phyloP scores from a whole-genome alignment of 2,113 vertebrate genomes.

The Micromys minutus region DNA sequence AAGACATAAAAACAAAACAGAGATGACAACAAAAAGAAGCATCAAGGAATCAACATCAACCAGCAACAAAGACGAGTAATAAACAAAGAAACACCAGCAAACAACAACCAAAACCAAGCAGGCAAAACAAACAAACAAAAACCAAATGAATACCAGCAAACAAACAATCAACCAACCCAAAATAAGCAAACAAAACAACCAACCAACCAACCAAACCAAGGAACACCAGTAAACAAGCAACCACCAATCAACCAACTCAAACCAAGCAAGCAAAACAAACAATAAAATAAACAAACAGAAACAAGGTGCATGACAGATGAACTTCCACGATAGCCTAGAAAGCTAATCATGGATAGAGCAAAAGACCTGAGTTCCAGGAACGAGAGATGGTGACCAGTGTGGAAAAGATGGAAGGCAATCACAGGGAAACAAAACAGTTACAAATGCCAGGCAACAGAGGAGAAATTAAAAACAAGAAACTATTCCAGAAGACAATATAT shows the following conservation, averaged over 20 bases:
- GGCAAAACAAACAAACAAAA: too few species aligned
- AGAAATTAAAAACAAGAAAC: neutral
- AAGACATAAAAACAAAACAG: conserved; percentile 25
- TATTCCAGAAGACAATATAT: neutral
- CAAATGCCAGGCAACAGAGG: neutral
- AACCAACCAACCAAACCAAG: neutral
- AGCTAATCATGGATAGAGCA: neutral
- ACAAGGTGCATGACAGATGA: neutral
- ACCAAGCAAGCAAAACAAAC: neutral
- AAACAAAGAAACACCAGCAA: neutral
- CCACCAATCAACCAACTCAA: neutral
- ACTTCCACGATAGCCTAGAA: neutral
- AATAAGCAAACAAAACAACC: neutral
- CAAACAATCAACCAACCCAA: neutral
- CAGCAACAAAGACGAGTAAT: neutral
- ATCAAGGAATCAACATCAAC: neutral
- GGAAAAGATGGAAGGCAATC: neutral
- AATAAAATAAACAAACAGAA: neutral
- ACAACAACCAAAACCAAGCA: neutral
- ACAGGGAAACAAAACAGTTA: neutral
- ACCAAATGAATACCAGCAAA: neutral
- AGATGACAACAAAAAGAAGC: neutral
- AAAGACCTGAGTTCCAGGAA: neutral
- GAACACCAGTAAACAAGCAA: neutral
- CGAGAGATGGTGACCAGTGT: neutral